Base-by-base conservation (phyloP, 2,113 vertebrate species). In the Silurus meridionalis region DNA sequence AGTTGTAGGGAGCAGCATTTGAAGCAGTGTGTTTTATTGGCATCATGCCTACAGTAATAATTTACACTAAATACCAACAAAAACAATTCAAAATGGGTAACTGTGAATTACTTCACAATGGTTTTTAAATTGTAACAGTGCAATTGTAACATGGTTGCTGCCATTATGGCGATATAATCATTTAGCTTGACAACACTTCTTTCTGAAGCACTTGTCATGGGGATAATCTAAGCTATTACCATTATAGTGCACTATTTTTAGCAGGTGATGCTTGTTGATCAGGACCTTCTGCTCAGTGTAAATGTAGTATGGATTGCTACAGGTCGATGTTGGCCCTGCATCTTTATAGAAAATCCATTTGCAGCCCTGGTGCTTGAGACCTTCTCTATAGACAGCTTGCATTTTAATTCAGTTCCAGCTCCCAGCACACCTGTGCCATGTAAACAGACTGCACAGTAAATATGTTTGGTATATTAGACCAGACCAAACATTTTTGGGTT, bases 401-500 rank as follows among this genome's bases (percentile, higher is more conserved):
- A 86, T 80, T 86, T 80, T 78, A 58, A 79, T 80, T 60, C 25
- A 69, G 78, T 28, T 28, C 52, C 53, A 71, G 55, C 53, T 71
- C 53, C 28, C 21, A 78, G 28, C 63, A 53, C 53, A 53, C 23
- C 77, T 48, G 77, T 53, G 28, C 77, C 64, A 86, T 60, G 64
- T 50, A 86, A 86, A 80, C 77, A 80, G 57, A 21, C 9, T 17
- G 13, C 19, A 52, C 28, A 66, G 52, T 69, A 79, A 85, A 64
- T 77, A 85, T 85, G 50, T 57, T 48, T 66, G 75, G 37, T 57
- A 23, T 48, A 50, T 66, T 60, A 72, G 8, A 82, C 14, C 79
- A 81, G 37, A 86, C 71, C 85, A 81, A 72, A 72, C n/a, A n/a
- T 66, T 82, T 85, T 28, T 86, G 2, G 74, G 61, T 55, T 85